Conservation (phyloP, 2,888 invertebrate genomes). For the Oscheius myriophilus region DNA sequence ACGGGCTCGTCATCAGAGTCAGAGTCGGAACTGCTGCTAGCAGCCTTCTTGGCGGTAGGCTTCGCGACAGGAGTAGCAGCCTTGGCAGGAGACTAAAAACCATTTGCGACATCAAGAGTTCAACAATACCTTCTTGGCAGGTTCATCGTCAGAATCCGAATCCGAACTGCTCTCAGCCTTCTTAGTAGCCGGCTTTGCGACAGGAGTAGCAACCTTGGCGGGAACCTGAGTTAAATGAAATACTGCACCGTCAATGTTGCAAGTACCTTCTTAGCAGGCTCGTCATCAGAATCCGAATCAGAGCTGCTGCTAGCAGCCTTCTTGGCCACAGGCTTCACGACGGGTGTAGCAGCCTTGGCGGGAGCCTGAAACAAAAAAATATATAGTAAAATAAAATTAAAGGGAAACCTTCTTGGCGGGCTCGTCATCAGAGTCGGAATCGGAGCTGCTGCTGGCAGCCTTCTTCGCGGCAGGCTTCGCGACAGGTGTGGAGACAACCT, state of each 20-base stretch:
- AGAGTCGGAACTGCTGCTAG: conserved; percentile 8
- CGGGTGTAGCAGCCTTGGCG: too few species aligned
- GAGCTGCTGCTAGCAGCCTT: conserved; percentile 23
- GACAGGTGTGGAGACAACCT: neutral
- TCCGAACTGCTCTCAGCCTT: conserved; percentile 21
- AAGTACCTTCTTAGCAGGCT: conserved; percentile 9
- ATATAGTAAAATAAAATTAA: too few species aligned
- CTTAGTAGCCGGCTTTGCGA: conserved; percentile 9
- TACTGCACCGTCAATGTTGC: neutral
- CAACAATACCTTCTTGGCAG: conserved; percentile 27
- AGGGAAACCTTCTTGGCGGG: conserved; percentile 1
- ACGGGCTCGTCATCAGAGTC: conserved; percentile 22
- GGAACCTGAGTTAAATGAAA: neutral
- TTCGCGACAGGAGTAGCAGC: conserved; percentile 42
- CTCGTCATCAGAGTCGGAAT: conserved; percentile 32
- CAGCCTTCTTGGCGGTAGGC: conserved; percentile 30
- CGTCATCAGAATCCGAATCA: conserved; percentile 14
- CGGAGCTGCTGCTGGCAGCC: conserved; percentile 18
- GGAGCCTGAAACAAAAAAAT: too few species aligned
- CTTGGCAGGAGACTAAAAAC: conserved; percentile 27
- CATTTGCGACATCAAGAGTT: too few species aligned
- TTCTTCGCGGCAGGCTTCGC: conserved; percentile 17
- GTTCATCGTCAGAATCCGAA: conserved; percentile 31
- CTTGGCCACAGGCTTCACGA: neutral
- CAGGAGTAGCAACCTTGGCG: neutral